A percentile compares a stretch with the other conserved stretches of the same genome.
These are phyloP conservation scores for Coptodon rendalli DNA, from an alignment of 2,113 vertebrate species.

Conservation along the genomic window DNA sequence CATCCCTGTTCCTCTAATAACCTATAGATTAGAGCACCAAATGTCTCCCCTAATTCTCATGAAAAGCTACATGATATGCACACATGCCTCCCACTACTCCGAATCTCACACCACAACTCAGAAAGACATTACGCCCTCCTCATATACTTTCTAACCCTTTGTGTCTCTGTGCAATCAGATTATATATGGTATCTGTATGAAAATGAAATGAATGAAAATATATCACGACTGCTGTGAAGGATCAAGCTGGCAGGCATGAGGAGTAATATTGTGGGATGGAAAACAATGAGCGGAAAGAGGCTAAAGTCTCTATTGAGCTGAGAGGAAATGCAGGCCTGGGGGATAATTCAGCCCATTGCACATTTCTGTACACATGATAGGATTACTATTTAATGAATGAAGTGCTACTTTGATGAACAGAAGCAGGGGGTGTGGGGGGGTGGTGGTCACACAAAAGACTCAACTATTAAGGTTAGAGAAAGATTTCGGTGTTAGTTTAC, in stretches of 20 bases:
- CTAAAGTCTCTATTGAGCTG: not conserved
- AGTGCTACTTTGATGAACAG: not conserved
- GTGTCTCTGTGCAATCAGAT: not conserved
- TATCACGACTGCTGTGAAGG: not conserved
- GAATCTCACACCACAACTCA: not conserved
- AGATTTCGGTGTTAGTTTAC: not conserved
- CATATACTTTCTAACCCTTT: not conserved
- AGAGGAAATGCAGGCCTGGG: not conserved
- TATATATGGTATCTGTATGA: not conserved
- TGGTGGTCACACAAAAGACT: not conserved
- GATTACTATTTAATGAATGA: not conserved
- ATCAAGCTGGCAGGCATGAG: not conserved
- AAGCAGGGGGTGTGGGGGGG: not conserved
- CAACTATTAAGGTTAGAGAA: not conserved
- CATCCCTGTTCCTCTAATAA: conserved; percentile 28
- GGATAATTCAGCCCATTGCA: not conserved
- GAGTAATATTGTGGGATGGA: not conserved
- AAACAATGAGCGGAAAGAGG: not conserved
- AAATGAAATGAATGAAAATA: not conserved
- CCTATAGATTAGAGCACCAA: conserved; percentile 46
- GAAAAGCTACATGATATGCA: conserved; percentile 11
- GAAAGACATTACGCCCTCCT: not conserved
- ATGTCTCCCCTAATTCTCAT: conserved; percentile 33
- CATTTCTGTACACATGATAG: not conserved
- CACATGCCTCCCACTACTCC: not conserved